These are phyloP conservation scores for Watersipora subatra DNA, from an alignment of 1,140 invertebrate genomes.

Conservation along the genomic window DNA sequence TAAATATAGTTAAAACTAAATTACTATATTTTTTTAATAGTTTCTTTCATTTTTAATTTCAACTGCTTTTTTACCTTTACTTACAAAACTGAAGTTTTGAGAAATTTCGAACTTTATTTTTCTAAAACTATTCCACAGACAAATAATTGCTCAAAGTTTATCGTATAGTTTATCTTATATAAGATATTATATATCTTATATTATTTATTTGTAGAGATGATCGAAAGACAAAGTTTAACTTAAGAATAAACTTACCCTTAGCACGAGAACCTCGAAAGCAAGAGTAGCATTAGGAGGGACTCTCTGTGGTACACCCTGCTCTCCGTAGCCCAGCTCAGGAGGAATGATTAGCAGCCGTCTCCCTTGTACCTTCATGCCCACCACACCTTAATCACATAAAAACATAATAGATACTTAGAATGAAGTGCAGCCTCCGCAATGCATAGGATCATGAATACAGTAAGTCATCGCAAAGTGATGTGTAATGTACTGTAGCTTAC, in stretches of 20 bases:
- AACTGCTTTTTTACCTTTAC: no score
- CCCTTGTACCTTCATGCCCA: constrained; percentile 36
- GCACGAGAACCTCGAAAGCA: constrained; percentile 34
- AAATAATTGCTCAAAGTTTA: no score
- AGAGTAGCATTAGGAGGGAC: constrained; percentile 35
- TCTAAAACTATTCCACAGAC: no score
- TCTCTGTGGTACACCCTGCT: constrained; percentile 23
- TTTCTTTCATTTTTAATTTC: no score
- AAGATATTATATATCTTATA: no score
- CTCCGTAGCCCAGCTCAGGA: constrained; percentile 32
- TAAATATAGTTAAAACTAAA: no score
- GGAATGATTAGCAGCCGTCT: constrained; percentile 37
- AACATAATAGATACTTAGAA: constrained; percentile 16
- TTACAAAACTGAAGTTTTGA: no score
- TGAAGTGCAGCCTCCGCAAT: neutral
- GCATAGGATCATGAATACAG: neutral
- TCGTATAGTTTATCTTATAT: no score
- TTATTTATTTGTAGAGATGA: no score
- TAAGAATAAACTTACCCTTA: constrained; percentile 24
- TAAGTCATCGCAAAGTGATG: neutral
- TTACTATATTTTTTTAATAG: no score
- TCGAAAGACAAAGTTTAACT: no score
- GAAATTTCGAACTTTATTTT: no score
- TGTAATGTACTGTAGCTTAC: neutral
- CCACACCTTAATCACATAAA: constrained; percentile 36